Conservation (phyloP, 2,888 invertebrate species). For the Nephrocerus scutellatus region DNA sequence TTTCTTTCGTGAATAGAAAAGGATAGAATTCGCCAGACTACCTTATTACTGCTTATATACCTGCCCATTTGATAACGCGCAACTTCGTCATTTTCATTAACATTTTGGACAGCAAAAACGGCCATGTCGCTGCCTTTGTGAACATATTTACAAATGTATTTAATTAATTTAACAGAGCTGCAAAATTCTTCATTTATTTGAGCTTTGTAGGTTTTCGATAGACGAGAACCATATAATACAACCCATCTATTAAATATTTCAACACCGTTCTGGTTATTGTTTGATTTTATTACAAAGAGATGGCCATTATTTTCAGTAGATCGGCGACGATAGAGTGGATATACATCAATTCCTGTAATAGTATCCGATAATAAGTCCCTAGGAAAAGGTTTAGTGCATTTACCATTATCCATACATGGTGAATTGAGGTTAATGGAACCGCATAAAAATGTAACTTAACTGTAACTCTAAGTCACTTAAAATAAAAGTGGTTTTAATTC, state of each 20-base stretch:
- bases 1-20: too few species aligned
- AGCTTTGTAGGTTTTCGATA: conserved; percentile 26
- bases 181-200: conserved; percentile 40
- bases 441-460: too few species aligned
- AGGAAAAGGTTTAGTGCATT: conserved; percentile 29
- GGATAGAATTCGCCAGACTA: conserved; percentile 14
- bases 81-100: conserved; percentile 10
- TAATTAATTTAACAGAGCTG: conserved; percentile 43
- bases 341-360: conserved; percentile 29
- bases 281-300: conserved; percentile 22
- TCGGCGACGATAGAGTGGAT: conserved; percentile 30
- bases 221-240: conserved; percentile 29
- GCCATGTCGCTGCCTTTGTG: too few species aligned
- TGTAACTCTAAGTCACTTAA: too few species aligned
- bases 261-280: background rate
- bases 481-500: too few species aligned
- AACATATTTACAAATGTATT: conserved; percentile 31
- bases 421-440: too few species aligned
- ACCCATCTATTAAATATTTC: conserved; percentile 32
- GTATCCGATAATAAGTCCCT: conserved; percentile 24
- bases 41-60: conserved; percentile 25
- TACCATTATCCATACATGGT: too few species aligned
- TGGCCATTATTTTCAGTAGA: conserved; percentile 26
- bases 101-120: too few species aligned
- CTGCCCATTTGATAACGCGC: conserved; percentile 16